Evolutionary conservation across 2,888 invertebrate genomes (phyloP).

Genomic region (Embidobia sp.): DNA sequence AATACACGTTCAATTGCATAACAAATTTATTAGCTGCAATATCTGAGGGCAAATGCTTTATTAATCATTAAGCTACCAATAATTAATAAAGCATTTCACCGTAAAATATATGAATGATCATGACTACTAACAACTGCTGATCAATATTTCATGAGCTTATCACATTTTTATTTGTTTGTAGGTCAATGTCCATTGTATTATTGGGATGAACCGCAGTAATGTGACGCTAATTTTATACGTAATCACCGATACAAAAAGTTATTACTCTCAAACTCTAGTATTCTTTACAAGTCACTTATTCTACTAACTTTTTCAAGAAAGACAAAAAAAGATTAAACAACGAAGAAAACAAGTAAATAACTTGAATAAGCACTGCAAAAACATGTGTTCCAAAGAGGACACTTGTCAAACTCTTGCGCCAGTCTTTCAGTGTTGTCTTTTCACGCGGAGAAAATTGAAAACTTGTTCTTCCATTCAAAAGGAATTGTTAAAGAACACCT

Average conservation of each 20-base stretch:
- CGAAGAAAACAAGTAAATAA: neutral
- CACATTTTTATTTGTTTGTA: conserved; percentile 60
- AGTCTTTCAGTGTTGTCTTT: no score
- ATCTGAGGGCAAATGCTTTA: conserved; percentile 27
- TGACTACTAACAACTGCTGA: conserved; percentile 44
- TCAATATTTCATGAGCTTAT: conserved; percentile 55
- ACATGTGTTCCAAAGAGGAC: no score
- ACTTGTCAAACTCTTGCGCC: no score
- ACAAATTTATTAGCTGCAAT: conserved; percentile 50
- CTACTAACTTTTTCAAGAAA: conserved; percentile 42
- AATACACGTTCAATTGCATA: conserved; percentile 49
- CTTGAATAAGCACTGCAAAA: no score
- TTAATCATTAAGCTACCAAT: conserved; percentile 12
- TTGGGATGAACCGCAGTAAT: conserved; percentile 62
- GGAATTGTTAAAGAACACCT: no score
- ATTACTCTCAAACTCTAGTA: conserved; percentile 33
- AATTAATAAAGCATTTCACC: conserved; percentile 47
- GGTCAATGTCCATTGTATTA: conserved; percentile 63
- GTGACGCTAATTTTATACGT: conserved; percentile 61
- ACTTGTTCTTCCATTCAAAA: no score
- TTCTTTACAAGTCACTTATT: conserved; percentile 26
- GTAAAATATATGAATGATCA: conserved; percentile 18
- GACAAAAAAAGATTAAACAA: no score
- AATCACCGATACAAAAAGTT: conserved; percentile 48
- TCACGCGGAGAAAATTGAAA: no score